phyloP scores from a whole-genome alignment of 2,797 vertebrate species.

The Poeciliopsis presidionis region DNA sequence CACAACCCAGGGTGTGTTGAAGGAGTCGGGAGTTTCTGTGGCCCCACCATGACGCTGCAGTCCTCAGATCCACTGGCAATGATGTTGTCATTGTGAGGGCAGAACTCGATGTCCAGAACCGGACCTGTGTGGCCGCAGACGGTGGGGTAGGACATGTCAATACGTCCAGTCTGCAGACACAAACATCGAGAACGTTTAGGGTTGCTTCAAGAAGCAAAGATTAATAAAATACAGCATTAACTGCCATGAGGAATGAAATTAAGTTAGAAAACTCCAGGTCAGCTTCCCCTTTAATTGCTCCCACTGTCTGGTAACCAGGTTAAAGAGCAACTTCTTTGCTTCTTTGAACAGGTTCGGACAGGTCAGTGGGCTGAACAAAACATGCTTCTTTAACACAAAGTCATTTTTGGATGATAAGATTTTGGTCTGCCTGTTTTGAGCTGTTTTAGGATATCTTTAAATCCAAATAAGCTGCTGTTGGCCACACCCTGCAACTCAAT shows the following conservation, averaged over 20 bases:
- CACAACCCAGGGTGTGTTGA: no score
- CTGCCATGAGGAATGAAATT: background rate
- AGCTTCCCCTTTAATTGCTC: conserved; percentile 55
- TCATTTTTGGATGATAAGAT: no score
- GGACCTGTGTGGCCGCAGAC: conserved; percentile 92
- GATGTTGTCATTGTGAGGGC: conserved; percentile 93
- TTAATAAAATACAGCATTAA: background rate
- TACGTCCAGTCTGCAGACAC: conserved; percentile 84
- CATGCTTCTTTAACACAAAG: no score
- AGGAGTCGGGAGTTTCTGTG: background rate
- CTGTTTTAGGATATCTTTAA: no score
- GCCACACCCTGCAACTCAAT: no score
- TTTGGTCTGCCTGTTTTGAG: no score
- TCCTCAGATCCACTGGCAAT: conserved; percentile 93
- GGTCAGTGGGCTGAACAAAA: no score
- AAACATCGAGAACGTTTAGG: background rate
- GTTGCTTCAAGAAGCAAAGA: background rate
- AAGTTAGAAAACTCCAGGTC: conserved; percentile 33
- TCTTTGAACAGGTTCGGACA: no score
- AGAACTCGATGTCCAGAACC: conserved; percentile 91
- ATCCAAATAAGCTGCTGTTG: no score
- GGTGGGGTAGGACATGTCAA: conserved; percentile 88
- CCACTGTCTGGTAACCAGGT: conserved; percentile 53
- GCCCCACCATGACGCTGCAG: conserved; percentile 88
- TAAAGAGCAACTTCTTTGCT: conserved; percentile 38